phyloP scores from a whole-genome alignment of 2,797 vertebrate species.

The Chlorospingus flavigularis region DNA sequence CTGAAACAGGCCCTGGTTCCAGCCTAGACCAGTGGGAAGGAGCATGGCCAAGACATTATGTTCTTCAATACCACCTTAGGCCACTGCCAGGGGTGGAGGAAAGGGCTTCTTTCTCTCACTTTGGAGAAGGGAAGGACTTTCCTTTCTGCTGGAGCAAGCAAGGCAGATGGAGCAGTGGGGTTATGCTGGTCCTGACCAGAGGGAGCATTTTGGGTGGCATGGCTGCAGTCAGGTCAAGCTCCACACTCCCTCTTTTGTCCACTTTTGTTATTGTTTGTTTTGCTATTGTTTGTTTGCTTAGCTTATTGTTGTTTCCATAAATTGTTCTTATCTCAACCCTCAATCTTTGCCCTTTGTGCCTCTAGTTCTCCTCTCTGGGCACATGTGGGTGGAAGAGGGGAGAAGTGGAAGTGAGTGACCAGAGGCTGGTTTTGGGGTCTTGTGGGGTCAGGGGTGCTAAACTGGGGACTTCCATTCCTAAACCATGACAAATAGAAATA shows the following conservation, averaged over 20 bases:
- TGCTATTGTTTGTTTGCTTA: not conserved
- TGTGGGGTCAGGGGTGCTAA: not conserved
- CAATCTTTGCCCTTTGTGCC: not conserved
- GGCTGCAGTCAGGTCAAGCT: not conserved
- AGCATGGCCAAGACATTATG: not conserved
- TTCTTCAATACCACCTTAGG: not conserved
- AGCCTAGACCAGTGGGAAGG: not conserved
- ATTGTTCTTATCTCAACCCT: not conserved
- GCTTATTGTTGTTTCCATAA: not conserved
- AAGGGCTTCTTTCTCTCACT: not conserved
- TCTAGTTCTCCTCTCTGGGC: not conserved
- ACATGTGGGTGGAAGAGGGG: accelerated
- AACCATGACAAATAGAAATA: not conserved
- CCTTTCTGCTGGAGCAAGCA: accelerated
- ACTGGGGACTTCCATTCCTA: not conserved
- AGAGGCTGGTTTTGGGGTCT: too few species aligned
- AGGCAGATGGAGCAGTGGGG: not conserved
- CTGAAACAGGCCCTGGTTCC: not conserved
- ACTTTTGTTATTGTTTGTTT: not conserved
- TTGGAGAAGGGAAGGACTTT: not conserved
- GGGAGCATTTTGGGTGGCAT: accelerated
- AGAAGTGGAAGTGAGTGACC: not conserved
- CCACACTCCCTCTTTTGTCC: not conserved
- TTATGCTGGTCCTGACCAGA: not conserved
- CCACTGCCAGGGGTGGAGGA: not conserved